A percentile compares a stretch with the other conserved stretches of the same genome.
phyloP scores from a whole-genome alignment of 2,113 vertebrate genomes.

The Panthera uncia region DNA sequence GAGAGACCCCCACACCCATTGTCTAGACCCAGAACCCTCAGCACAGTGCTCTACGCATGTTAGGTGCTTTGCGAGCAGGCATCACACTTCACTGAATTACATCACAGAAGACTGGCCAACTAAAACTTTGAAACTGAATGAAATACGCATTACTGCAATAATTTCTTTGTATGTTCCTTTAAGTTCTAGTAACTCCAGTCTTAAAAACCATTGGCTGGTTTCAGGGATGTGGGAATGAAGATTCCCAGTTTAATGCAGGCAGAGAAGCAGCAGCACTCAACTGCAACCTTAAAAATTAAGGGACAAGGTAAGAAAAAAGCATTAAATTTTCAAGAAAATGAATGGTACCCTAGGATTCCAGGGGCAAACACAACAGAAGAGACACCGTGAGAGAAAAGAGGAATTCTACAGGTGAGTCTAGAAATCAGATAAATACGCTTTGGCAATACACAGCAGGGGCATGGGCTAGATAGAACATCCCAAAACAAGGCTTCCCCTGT shows the following conservation, averaged over 20 bases:
- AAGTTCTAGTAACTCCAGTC: not conserved
- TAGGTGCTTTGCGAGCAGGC: not conserved
- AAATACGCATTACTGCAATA: not conserved
- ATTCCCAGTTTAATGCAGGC: not conserved
- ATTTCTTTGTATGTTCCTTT: not conserved
- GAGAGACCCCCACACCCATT: not conserved
- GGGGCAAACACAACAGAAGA: not conserved
- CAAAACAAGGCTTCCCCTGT: not conserved
- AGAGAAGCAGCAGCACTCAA: not conserved
- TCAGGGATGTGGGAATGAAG: not conserved
- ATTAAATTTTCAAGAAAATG: conserved; percentile 29
- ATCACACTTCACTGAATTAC: not conserved
- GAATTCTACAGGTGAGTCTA: not conserved
- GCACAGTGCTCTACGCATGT: not conserved
- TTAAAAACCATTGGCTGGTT: conserved; percentile 4
- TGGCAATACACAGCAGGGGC: not conserved
- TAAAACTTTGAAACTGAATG: not conserved
- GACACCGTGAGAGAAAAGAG: not conserved
- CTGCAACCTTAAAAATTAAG: conserved; percentile 4
- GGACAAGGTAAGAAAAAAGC: not conserved
- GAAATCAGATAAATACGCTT: not conserved
- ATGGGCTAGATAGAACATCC: not conserved
- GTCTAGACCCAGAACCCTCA: not conserved
- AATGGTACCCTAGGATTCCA: not conserved
- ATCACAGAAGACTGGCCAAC: not conserved